Conservation (phyloP, 1,140 invertebrate genomes). For the Ostrea denselamellosa region DNA sequence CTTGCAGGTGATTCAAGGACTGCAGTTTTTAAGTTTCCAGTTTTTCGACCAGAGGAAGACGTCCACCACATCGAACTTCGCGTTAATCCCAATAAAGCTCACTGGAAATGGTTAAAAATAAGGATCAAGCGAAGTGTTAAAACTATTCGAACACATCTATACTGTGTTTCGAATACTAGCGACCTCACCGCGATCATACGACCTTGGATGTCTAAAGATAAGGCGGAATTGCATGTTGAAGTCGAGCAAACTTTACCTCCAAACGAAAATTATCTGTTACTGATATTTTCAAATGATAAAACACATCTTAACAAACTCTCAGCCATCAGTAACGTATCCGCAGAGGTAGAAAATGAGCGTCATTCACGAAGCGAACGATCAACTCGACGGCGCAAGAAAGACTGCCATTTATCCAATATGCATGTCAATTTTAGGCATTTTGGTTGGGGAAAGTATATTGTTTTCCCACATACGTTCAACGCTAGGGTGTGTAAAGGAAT, state of each 20-base stretch:
- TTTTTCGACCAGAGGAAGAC: background rate
- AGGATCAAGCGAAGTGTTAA: background rate
- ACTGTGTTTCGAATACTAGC: background rate
- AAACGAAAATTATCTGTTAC: background rate
- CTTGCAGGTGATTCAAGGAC: no score
- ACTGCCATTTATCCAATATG: no score
- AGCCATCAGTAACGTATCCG: background rate
- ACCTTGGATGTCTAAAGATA: background rate
- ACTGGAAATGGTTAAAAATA: background rate
- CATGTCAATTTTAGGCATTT: no score
- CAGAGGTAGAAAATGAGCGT: background rate
- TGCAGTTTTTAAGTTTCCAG: background rate
- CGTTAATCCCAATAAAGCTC: conserved; percentile 32
- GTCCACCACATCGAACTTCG: conserved; percentile 45
- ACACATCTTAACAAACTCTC: background rate
- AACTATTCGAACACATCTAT: background rate
- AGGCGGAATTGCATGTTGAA: background rate
- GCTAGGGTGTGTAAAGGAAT: no score
- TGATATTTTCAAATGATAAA: conserved; percentile 10
- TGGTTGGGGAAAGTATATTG: no score
- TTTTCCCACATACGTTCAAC: no score
- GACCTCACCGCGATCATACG: background rate
- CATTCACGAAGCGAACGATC: background rate
- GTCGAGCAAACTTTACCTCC: background rate
- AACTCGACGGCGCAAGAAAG: no score